A percentile compares a stretch with the other conserved stretches of the same genome.
Evolutionary conservation across 2,797 vertebrate species (phyloP).

Genomic region (Neosilurus hyrtlii): DNA sequence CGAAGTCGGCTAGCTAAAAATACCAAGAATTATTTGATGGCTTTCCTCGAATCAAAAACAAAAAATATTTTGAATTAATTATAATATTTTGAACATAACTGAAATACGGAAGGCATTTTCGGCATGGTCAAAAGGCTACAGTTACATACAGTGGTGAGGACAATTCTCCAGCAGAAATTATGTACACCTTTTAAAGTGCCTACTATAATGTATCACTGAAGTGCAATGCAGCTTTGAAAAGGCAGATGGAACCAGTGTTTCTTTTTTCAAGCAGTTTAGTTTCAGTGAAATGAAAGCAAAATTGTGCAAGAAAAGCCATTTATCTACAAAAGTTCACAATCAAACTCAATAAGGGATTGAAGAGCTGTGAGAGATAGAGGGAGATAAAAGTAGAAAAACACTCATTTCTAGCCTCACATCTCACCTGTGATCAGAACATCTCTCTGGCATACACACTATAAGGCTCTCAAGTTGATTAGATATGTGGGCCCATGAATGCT

Average conservation of each 20-base stretch:
- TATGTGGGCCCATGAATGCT: constrained; percentile 1
- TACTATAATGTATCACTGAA: constrained; percentile 7
- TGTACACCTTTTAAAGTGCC: neutral
- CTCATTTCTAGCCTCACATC: constrained; percentile 10
- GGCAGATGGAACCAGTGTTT: neutral
- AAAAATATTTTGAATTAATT: too few species aligned
- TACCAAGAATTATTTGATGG: too few species aligned
- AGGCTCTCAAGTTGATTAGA: constrained; percentile 20
- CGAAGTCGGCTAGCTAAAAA: too few species aligned
- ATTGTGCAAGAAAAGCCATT: constrained; percentile 9
- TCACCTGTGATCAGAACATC: constrained; percentile 18
- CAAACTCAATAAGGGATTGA: constrained; percentile 7
- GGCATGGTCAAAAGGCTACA: neutral
- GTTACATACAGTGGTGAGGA: neutral
- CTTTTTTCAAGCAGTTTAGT: neutral
- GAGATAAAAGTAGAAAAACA: constrained; percentile 12
- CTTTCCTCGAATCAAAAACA: too few species aligned
- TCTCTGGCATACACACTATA: constrained; percentile 4
- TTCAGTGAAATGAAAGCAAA: constrained; percentile 12
- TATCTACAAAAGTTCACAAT: constrained; percentile 11
- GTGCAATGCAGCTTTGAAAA: neutral
- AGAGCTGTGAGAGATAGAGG: neutral
- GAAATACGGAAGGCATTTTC: neutral
- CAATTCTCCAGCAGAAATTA: neutral
- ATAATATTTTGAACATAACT: neutral